Evolutionary conservation across 2,797 vertebrate genomes (phyloP).

Genomic region (Gila robusta): DNA sequence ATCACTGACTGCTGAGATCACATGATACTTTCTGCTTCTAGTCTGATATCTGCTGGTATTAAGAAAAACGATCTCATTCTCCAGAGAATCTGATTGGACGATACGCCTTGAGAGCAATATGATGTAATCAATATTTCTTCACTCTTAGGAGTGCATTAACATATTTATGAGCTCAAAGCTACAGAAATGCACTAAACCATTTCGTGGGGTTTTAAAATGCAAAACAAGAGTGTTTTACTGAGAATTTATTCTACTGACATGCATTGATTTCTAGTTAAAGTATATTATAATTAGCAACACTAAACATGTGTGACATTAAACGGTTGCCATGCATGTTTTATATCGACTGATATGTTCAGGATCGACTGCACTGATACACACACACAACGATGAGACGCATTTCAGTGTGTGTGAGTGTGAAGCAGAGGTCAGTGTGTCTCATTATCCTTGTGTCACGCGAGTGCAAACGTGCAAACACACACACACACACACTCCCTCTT

Average conservation of each 20-base stretch:
- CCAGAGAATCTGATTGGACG: background rate
- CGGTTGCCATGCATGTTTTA: background rate
- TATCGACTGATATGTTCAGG: background rate
- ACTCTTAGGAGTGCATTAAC: background rate
- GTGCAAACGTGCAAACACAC: background rate
- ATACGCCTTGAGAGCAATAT: background rate
- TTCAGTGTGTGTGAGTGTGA: background rate
- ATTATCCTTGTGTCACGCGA: conserved; percentile 21
- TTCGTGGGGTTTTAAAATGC: background rate
- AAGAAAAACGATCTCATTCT: background rate
- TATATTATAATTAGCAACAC: no score
- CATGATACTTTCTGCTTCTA: no score
- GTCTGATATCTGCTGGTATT: background rate
- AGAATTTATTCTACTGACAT: no score
- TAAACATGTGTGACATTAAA: background rate
- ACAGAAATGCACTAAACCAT: background rate
- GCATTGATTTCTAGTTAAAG: no score
- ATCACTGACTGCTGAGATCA: no score
- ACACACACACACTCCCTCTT: background rate
- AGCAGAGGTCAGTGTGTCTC: background rate
- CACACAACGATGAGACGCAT: background rate
- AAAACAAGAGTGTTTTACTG: no score
- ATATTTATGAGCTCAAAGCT: background rate
- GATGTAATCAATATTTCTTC: background rate
- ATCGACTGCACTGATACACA: no score